Evolutionary conservation across 2,113 vertebrate species (phyloP).

Genomic region (Micromys minutus): DNA sequence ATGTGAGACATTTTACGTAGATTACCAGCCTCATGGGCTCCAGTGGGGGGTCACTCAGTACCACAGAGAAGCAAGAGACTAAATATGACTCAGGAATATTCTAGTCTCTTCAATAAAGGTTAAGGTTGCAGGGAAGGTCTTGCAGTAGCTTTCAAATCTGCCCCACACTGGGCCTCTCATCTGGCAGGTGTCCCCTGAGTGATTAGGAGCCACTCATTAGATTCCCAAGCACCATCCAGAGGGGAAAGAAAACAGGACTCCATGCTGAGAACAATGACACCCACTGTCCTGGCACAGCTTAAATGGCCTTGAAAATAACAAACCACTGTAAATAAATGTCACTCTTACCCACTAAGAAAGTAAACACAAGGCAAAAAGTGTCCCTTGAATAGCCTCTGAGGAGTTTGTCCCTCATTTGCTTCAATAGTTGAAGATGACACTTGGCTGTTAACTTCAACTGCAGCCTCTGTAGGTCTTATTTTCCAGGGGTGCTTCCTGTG

Average conservation of each 20-base stretch:
- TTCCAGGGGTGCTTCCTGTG: not conserved
- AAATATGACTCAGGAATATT: constrained; percentile 66
- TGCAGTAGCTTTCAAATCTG: constrained; percentile 61
- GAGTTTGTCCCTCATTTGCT: not conserved
- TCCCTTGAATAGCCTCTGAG: not conserved
- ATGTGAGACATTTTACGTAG: constrained; percentile 29
- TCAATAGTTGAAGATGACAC: not conserved
- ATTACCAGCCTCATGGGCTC: constrained; percentile 10
- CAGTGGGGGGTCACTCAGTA: constrained; percentile 36
- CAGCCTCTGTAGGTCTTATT: not conserved
- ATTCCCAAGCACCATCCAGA: not conserved
- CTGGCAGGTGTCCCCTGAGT: constrained; percentile 49
- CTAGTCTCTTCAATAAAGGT: constrained; percentile 60
- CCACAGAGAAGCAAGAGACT: constrained; percentile 49
- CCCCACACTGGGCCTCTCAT: constrained; percentile 56
- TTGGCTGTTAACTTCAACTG: not conserved
- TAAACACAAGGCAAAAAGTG: not conserved
- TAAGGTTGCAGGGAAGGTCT: constrained; percentile 56
- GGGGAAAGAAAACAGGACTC: not conserved
- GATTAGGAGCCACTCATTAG: constrained; percentile 63
- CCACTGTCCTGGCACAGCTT: not conserved
- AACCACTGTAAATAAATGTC: constrained; percentile 5
- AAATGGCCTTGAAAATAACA: constrained; percentile 29
- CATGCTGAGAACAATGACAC: not conserved
- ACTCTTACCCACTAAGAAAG: not conserved